These are phyloP conservation scores for Cremastobaeus sp. DNA, from an alignment of 2,888 invertebrate genomes.

Conservation along the genomic window DNA sequence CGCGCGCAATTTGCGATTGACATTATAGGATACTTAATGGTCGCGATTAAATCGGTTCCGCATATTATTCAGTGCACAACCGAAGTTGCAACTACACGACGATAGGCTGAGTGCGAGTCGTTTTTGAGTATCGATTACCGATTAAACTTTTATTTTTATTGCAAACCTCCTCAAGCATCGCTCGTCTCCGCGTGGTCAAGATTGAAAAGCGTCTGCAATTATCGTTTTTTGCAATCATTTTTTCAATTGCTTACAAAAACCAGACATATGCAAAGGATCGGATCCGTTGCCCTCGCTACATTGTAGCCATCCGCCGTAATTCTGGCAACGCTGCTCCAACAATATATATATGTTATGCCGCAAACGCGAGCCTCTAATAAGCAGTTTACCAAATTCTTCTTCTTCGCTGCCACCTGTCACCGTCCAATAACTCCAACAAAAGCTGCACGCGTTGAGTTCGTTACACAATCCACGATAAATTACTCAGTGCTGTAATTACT, in stretches of 20 bases:
- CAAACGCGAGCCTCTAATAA: constrained; percentile 29
- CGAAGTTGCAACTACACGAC: constrained; percentile 41
- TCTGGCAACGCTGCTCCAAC: constrained; percentile 34
- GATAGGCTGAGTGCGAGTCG: constrained; percentile 35
- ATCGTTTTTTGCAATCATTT: too few relatives aligned
- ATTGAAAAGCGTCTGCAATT: too few relatives aligned
- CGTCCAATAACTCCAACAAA: neutral
- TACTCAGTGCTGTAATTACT: constrained; percentile 8
- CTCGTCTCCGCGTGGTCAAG: too few relatives aligned
- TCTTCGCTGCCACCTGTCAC: constrained; percentile 27
- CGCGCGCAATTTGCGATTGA: constrained; percentile 38
- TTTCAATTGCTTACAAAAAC: too few relatives aligned
- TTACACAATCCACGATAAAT: constrained; percentile 24
- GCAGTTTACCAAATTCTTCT: constrained; percentile 30
- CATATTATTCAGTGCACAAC: constrained; percentile 34
- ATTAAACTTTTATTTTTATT: constrained; percentile 33
- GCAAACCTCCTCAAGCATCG: too few relatives aligned
- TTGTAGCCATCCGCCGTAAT: too few relatives aligned
- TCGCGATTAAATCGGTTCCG: constrained; percentile 17
- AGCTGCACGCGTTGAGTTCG: neutral
- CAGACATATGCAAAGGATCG: too few relatives aligned
- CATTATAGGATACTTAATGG: constrained; percentile 11
- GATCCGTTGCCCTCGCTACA: too few relatives aligned
- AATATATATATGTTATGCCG: constrained; percentile 28
- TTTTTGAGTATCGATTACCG: constrained; percentile 31